Conservation (phyloP, 2,797 vertebrate species). For the Cetoscarus ocellatus region DNA sequence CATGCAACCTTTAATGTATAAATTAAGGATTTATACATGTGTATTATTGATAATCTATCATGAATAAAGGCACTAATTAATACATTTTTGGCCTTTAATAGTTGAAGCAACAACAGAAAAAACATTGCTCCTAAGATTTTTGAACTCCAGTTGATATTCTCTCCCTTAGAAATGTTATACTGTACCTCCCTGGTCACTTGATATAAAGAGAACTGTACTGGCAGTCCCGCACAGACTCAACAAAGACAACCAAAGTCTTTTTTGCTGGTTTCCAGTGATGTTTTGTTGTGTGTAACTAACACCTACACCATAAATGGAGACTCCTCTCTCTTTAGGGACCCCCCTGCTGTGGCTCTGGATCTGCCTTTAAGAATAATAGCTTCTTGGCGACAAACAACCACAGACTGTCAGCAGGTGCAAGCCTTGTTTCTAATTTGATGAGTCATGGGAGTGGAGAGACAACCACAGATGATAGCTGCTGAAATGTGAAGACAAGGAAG, state of each 20-base stretch:
- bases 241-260: neutral
- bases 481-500: neutral
- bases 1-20: too few species aligned
- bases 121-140: too few species aligned
- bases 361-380: neutral
- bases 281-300: neutral
- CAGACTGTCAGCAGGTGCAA: neutral
- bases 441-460: neutral
- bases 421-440: neutral
- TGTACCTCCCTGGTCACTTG: neutral
- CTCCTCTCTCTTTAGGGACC: neutral
- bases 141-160: too few species aligned
- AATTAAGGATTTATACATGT: too few species aligned
- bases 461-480: neutral
- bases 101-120: too few species aligned
- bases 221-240: too few species aligned
- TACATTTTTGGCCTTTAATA: too few species aligned
- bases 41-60: too few species aligned
- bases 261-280: neutral
- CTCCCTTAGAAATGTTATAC: too few species aligned
- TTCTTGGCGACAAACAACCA: neutral
- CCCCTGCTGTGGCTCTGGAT: neutral
- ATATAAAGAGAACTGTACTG: neutral
- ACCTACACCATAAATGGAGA: too few species aligned
- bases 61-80: too few species aligned